These are phyloP conservation scores for Andrena minutula DNA, from an alignment of 2,888 invertebrate species.

Conservation along the genomic window DNA sequence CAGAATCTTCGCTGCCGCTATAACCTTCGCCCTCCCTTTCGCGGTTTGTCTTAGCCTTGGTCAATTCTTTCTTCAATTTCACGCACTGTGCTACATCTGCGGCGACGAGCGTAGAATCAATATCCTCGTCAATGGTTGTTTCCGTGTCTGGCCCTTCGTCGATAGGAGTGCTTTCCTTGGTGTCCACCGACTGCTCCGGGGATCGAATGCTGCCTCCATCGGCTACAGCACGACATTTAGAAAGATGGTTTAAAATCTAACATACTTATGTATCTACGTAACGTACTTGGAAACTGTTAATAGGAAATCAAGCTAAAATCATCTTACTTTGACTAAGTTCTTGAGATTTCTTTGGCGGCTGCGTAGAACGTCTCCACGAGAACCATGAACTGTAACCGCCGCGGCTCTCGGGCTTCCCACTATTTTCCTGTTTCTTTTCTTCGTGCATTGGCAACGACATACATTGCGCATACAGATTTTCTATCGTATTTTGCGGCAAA, in stretches of 20 bases:
- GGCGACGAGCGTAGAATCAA: constrained; percentile 33
- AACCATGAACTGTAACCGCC: constrained; percentile 87
- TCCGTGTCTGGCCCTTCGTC: constrained; percentile 64
- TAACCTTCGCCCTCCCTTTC: constrained; percentile 83
- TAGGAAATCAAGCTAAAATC: background rate
- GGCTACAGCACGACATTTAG: constrained; percentile 45
- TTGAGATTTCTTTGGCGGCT: constrained; percentile 78
- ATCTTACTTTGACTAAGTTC: constrained; percentile 73
- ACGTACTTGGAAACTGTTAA: background rate
- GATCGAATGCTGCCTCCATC: constrained; percentile 67
- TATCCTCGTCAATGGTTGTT: constrained; percentile 66
- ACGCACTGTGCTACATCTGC: constrained; percentile 66
- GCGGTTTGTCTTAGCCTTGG: constrained; percentile 68
- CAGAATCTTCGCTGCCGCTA: constrained; percentile 84
- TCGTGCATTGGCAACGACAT: constrained; percentile 78
- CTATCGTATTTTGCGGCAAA: constrained; percentile 88
- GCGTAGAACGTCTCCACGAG: constrained; percentile 85
- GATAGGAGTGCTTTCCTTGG: constrained; percentile 59
- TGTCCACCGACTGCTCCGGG: constrained; percentile 68
- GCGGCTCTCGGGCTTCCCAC: constrained; percentile 73
- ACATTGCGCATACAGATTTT: constrained; percentile 78
- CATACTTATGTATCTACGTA: too few species aligned
- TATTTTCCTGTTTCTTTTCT: constrained; percentile 76
- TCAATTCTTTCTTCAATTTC: constrained; percentile 65
- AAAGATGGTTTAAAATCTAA: background rate